Evolutionary conservation across 2,113 vertebrate species (phyloP).

Genomic region (Emberiza fucata): DNA sequence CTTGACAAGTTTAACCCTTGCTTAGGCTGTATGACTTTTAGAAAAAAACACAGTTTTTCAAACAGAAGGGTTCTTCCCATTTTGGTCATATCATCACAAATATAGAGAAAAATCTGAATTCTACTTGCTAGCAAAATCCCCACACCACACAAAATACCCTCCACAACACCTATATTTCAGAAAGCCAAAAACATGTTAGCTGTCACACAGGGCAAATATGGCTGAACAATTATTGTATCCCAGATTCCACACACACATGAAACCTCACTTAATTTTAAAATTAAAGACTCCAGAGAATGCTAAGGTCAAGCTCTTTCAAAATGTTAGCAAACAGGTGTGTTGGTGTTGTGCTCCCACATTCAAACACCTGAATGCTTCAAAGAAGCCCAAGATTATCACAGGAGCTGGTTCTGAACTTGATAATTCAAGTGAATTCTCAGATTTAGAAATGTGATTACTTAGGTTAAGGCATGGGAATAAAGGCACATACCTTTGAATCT

Average conservation of each 20-base stretch:
- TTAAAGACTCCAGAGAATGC: background rate
- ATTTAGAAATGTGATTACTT: background rate
- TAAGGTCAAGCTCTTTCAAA: background rate
- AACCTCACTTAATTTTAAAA: background rate
- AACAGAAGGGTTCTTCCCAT: background rate
- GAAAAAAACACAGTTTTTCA: background rate
- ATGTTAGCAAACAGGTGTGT: background rate
- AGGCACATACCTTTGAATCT: background rate
- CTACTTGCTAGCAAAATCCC: background rate
- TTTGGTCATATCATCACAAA: background rate
- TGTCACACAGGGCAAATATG: accelerated
- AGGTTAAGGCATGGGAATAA: background rate
- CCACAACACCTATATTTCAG: background rate
- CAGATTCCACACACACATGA: background rate
- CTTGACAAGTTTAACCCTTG: background rate
- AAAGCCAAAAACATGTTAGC: background rate
- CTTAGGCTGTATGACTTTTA: background rate
- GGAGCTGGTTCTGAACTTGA: background rate
- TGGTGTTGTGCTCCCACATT: background rate
- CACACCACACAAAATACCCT: background rate
- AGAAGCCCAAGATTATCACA: background rate
- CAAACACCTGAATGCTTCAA: background rate
- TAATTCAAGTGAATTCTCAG: background rate
- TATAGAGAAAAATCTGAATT: background rate
- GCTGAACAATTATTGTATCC: background rate